These are phyloP conservation scores for Campylorhamphus procurvoides DNA, from an alignment of 2,113 vertebrate species.

Conservation along the genomic window DNA sequence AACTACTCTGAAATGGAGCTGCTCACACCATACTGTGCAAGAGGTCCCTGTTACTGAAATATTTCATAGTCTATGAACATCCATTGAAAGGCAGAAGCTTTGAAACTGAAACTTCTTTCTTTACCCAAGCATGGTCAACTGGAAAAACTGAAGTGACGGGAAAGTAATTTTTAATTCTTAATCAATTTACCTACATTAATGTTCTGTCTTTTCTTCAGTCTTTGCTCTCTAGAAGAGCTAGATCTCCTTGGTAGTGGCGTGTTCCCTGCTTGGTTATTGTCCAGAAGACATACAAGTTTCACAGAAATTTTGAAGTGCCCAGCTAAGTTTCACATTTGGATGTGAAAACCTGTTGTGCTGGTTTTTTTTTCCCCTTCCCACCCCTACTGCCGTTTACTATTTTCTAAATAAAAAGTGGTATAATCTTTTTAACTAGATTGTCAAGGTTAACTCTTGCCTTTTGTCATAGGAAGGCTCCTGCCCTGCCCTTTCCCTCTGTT, in stretches of 20 bases:
- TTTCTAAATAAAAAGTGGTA: neutral
- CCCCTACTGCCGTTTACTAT: neutral
- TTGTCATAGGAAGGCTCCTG: neutral
- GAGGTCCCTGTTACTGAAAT: neutral
- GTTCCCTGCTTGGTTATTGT: neutral
- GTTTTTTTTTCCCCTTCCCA: too few relatives aligned
- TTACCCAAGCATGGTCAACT: neutral
- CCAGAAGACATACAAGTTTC: neutral
- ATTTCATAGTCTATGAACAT: neutral
- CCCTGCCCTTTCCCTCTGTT: neutral
- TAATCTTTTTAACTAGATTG: neutral
- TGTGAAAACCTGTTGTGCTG: neutral
- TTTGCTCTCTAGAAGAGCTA: neutral
- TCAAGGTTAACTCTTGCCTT: neutral
- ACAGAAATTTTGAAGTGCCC: neutral
- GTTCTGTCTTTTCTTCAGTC: neutral
- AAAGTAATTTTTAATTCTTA: neutral
- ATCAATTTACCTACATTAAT: neutral
- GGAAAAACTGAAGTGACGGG: neutral
- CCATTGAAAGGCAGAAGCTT: neutral
- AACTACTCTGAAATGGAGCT: neutral
- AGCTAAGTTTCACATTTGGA: neutral
- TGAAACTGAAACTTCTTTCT: neutral
- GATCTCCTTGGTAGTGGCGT: neutral
- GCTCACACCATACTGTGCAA: neutral